These are phyloP conservation scores for Noctua pronuba DNA, from an alignment of 2,888 invertebrate genomes.

Conservation along the genomic window DNA sequence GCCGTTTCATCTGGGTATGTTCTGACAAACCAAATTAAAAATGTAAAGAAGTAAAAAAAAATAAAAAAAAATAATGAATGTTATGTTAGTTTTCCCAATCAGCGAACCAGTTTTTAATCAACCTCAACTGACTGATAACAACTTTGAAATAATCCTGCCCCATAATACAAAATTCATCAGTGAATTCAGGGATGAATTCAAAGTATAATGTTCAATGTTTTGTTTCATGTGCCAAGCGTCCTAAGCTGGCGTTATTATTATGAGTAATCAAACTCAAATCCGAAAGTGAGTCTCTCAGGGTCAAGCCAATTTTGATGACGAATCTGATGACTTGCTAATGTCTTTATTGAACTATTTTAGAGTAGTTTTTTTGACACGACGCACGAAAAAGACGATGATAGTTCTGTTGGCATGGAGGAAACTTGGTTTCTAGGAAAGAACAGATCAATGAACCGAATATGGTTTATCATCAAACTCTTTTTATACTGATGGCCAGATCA, in stretches of 20 bases:
- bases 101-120: not conserved
- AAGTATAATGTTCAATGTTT: not conserved
- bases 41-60: no score
- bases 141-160: not conserved
- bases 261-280: constrained; percentile 34
- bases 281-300: constrained; percentile 48
- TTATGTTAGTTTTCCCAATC: not conserved
- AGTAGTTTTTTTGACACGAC: not conserved
- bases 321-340: constrained; percentile 40
- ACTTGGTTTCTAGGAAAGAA: constrained; percentile 1
- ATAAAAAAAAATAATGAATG: no score
- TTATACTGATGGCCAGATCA: no score
- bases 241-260: not conserved
- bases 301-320: constrained; percentile 40
- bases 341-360: not conserved
- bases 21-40: not conserved
- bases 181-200: not conserved
- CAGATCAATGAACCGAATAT: not conserved
- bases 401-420: not conserved
- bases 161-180: not conserved
- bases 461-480: not conserved
- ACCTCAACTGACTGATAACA: not conserved
- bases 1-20: not conserved
- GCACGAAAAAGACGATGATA: not conserved
- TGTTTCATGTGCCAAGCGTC: not conserved